Evolutionary conservation across 1,140 invertebrate genomes (phyloP).

Genomic region (Diuraphis noxia): DNA sequence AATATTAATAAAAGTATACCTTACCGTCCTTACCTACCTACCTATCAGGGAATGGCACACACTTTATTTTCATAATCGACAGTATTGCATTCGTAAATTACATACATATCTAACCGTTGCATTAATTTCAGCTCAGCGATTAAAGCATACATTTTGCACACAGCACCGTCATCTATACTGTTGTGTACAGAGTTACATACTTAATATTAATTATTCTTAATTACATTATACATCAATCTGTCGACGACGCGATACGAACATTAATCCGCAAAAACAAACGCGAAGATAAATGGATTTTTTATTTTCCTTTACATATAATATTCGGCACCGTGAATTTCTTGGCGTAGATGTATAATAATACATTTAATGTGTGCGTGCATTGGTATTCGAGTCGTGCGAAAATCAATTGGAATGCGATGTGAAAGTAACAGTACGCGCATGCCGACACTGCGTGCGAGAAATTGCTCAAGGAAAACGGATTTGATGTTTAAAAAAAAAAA

Average conservation of each 20-base stretch:
- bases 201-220: background rate
- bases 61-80: background rate
- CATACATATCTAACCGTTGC: background rate
- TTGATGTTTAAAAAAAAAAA: constrained; percentile 28
- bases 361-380: background rate
- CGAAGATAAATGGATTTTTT: background rate
- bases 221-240: background rate
- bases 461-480: constrained; percentile 44
- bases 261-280: background rate
- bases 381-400: constrained; percentile 35
- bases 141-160: background rate
- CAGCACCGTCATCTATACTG: background rate
- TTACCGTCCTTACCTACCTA: no score
- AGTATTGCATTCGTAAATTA: background rate
- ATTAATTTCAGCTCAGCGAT: background rate
- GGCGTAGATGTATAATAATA: background rate
- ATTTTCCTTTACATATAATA: background rate
- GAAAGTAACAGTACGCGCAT: constrained; percentile 34
- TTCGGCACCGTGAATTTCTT: background rate
- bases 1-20: background rate
- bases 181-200: background rate
- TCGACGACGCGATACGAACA: background rate
- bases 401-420: constrained; percentile 52
- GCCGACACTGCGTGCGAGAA: background rate
- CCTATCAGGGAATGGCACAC: background rate